Base-by-base conservation (phyloP, 2,888 invertebrate genomes). In the Himalopsyche tibetana region DNA sequence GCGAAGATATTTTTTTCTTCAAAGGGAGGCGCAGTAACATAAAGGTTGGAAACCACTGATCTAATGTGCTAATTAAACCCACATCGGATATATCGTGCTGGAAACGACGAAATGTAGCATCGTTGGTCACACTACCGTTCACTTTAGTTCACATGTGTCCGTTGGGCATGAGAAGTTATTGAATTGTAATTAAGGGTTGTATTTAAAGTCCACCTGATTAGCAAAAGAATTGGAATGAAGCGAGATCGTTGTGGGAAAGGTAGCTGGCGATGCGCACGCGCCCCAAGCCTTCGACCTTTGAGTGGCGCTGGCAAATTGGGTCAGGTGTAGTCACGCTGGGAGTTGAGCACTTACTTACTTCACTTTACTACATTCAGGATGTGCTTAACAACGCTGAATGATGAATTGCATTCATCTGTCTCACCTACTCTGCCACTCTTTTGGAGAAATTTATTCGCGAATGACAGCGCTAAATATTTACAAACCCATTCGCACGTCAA, bases 271-370 rank as follows among this genome's bases (percentile, higher is more conserved):
- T 63, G 63, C 74, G 74, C 74, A 74, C 28, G 74, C 74, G 74
- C 74, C 74, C 0, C 36, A 74, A 74, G 36, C 74, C 74, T 74
- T 38, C 74, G 74, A 74, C 38, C 74, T 74, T 74, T 74, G 74
- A 74, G 74, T 74, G 74, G 74, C 74, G 28, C 74, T 74, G 74
- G 38, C 74, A 74, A 74, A 74, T 74, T 74, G 74, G 74, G 74
- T 74, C 74, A 74, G 74, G 74, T 74, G 74, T 74, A 74, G 38
- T 74, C 74, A 74, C 36, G 74, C 74, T 36, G 74, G 74, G 38
- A 74, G 74, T 74, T 74, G 12, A 36, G 74, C 36, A 74, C 74
- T 74, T 15, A 51, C 51, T 51, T 51, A 51, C 51, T 51, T 51
- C 51, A 74, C 74, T 74, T 74, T 74, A 74, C 74, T 63, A 74